Conservation (phyloP, 2,888 invertebrate genomes). For the Thymelicus acteon region DNA sequence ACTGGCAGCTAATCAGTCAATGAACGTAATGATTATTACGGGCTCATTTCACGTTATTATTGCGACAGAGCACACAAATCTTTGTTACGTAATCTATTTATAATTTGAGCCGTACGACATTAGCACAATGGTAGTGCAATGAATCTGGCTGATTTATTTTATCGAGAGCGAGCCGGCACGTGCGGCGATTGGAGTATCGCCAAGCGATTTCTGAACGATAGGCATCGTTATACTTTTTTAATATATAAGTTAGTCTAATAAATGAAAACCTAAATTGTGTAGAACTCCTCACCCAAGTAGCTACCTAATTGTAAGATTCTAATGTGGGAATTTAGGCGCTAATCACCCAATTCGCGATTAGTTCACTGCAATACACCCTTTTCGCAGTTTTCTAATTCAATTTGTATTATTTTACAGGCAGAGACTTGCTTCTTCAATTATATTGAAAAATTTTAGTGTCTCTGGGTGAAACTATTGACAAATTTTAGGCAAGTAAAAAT, state of each 20-base stretch:
- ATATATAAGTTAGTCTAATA: not conserved
- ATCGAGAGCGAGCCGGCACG: constrained; percentile 47
- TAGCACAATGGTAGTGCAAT: constrained; percentile 59
- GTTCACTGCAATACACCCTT: too few species aligned
- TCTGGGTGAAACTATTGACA: too few species aligned
- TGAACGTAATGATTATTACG: constrained; percentile 22
- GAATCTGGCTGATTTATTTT: constrained; percentile 58
- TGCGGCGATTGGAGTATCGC: constrained; percentile 48
- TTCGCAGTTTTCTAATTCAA: too few species aligned
- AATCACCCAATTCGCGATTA: too few species aligned
- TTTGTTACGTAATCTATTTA: constrained; percentile 59
- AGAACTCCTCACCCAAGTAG: not conserved
- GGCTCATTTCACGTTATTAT: constrained; percentile 38
- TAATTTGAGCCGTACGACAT: constrained; percentile 52
- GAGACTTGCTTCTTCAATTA: too few species aligned
- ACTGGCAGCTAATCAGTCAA: not conserved
- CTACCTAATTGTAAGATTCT: not conserved
- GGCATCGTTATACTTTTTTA: constrained; percentile 31
- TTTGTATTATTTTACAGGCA: too few species aligned
- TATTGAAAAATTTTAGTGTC: too few species aligned
- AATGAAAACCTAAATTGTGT: not conserved
- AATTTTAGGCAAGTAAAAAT: too few species aligned
- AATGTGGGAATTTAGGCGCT: too few species aligned
- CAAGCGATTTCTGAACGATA: constrained; percentile 43
- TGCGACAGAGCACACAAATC: constrained; percentile 49